Evolutionary conservation across 2,888 invertebrate genomes (phyloP), one percentile per base, ranked within the genome.

Genomic region (Sarcophaga caerulescens): DNA sequence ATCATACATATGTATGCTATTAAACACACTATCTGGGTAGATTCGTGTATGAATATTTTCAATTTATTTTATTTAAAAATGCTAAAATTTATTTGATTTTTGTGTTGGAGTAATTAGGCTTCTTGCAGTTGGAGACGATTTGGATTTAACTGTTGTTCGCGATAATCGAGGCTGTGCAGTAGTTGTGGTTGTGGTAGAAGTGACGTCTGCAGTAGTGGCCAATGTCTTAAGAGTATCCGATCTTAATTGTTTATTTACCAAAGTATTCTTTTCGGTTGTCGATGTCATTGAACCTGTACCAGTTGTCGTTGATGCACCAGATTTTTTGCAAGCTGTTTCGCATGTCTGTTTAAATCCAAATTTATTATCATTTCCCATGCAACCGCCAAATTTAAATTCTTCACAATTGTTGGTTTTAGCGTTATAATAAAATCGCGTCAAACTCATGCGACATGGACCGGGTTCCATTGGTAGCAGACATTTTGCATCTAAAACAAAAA

Each of bases 381-480:
- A 93, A 57, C 92, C 92, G 3, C 93, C 92, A 83, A 89, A 93
- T 35, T 88, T 89, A 74, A 93, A 93, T 23, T 84, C 81, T 66
- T 91, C 90, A 66, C 92, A 93, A 17, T 82, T 66, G 45, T 92
- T 90, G 2, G 89, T 90, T 12, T 90, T 87, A 71, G 89, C 81
- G 73, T 92, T 91, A 69, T 90, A 92, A 83, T 92, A 92, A 66
- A 76, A 92, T 12, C 92, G 89, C 4, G 89, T 89, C 21, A 92
- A 88, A 6, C 76, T 90, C 92, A 92, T 92, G 77, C 91, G 90
- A 23, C 92, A 92, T 2, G 92, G 92, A 14, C 92, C 92, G 2
- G 88, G 79, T 59, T 92, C 92, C 88, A 89, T 45, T 1, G 92
- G 92, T 65, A 90, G 89, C 71, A 90, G 87, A 77, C 92, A 92